A percentile compares a stretch with the other conserved stretches of the same genome.
These are phyloP conservation scores for Phasia obesa DNA, from an alignment of 2,888 invertebrate species.

Conservation along the genomic window DNA sequence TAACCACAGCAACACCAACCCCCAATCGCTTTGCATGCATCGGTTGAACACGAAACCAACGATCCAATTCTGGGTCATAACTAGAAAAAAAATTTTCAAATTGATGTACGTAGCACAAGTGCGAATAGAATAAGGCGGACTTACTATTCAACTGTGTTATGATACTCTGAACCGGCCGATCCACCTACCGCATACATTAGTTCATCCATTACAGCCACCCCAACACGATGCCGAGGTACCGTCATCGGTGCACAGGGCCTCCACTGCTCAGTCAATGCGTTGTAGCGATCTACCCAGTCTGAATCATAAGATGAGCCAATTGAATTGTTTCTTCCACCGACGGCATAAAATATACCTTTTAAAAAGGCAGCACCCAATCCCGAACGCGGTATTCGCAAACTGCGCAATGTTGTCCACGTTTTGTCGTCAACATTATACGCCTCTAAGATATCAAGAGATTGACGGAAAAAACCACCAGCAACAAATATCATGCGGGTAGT, in stretches of 20 bases:
- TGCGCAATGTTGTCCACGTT: slow-evolving; percentile 91
- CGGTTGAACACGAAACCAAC: slow-evolving; percentile 89
- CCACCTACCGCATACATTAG: slow-evolving; percentile 96
- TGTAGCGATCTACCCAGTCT: slow-evolving; percentile 91
- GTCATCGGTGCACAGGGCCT: slow-evolving; percentile 93
- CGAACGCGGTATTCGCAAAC: slow-evolving; percentile 93
- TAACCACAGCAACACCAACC: slow-evolving; percentile 90
- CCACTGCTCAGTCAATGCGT: slow-evolving; percentile 94
- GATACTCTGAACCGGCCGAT: slow-evolving; percentile 92
- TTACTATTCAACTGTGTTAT: slow-evolving; percentile 94
- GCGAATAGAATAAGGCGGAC: slow-evolving; percentile 72
- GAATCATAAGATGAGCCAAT: slow-evolving; percentile 94
- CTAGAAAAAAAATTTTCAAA: slow-evolving; percentile 81
- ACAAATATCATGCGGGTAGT: slow-evolving; percentile 95
- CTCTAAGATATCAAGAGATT: slow-evolving; percentile 93
- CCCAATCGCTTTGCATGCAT: slow-evolving; percentile 92
- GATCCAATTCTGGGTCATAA: slow-evolving; percentile 93
- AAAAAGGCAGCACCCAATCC: slow-evolving; percentile 93
- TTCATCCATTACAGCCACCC: slow-evolving; percentile 97
- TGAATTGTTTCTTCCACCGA: slow-evolving; percentile 95
- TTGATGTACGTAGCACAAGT: neutral
- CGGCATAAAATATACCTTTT: slow-evolving; percentile 94
- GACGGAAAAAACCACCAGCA: slow-evolving; percentile 93
- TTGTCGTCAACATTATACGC: slow-evolving; percentile 94
- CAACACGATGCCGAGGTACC: slow-evolving; percentile 92